A percentile compares a stretch with the other conserved stretches of the same genome.
Evolutionary conservation across 2,113 vertebrate species (phyloP).

Genomic region (Vombatus ursinus): DNA sequence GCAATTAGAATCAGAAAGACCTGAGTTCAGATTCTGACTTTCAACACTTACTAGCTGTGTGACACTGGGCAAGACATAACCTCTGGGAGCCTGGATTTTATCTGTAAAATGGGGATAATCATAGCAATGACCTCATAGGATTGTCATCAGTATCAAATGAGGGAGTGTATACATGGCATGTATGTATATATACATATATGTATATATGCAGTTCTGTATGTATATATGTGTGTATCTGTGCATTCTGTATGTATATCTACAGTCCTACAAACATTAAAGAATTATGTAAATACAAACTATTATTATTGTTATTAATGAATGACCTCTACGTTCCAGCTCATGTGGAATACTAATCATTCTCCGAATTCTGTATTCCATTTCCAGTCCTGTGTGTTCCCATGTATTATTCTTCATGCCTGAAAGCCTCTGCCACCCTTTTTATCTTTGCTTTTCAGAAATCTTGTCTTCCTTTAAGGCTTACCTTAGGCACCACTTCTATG

Average conservation of each 20-base stretch:
- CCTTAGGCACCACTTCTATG: not conserved
- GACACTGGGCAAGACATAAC: not conserved
- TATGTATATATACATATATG: not conserved
- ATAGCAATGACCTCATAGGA: not conserved
- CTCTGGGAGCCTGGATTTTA: not conserved
- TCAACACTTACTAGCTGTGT: not conserved
- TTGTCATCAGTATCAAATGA: not conserved
- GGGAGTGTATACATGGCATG: too few relatives aligned
- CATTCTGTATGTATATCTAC: not conserved
- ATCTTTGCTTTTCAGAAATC: not conserved
- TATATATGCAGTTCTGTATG: too few relatives aligned
- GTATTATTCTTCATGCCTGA: not conserved
- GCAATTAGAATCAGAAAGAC: not conserved
- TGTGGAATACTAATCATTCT: not conserved
- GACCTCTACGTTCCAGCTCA: not conserved
- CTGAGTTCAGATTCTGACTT: not conserved
- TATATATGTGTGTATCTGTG: too few relatives aligned
- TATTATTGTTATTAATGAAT: not conserved
- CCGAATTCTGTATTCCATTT: not conserved
- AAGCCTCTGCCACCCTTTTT: not conserved
- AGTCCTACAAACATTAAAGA: not conserved
- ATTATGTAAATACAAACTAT: not conserved
- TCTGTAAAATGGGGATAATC: not conserved
- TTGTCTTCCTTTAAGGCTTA: not conserved
- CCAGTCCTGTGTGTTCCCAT: not conserved